Conservation (phyloP, 2,888 invertebrate genomes). For the Pristionchus fissidentatus region DNA sequence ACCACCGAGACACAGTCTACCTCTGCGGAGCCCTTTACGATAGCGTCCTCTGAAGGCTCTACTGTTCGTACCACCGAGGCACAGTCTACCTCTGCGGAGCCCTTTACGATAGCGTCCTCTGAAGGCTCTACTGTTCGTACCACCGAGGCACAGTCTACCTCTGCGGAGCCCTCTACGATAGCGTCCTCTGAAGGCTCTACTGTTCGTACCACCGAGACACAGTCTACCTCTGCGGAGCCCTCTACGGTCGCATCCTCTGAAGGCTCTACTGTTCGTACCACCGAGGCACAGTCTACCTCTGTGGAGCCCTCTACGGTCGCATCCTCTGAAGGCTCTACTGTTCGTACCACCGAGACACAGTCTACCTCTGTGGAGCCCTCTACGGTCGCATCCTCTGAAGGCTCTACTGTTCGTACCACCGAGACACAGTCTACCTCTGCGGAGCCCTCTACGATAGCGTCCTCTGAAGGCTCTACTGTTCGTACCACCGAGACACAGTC, state of each 20-base stretch:
- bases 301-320: not conserved
- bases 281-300: not conserved
- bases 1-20: no score
- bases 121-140: not conserved
- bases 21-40: no score
- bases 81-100: not conserved
- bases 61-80: no score
- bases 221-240: not conserved
- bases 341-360: no score
- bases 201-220: not conserved
- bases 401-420: no score
- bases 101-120: not conserved
- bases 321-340: not conserved
- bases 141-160: not conserved
- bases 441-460: no score
- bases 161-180: not conserved
- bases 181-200: not conserved
- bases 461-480: no score
- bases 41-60: not conserved
- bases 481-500: no score
- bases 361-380: no score
- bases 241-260: not conserved
- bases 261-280: not conserved
- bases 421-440: no score
- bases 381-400: no score